phyloP scores from a whole-genome alignment of 2,888 invertebrate species.

The Prostheceraeus crozeri region DNA sequence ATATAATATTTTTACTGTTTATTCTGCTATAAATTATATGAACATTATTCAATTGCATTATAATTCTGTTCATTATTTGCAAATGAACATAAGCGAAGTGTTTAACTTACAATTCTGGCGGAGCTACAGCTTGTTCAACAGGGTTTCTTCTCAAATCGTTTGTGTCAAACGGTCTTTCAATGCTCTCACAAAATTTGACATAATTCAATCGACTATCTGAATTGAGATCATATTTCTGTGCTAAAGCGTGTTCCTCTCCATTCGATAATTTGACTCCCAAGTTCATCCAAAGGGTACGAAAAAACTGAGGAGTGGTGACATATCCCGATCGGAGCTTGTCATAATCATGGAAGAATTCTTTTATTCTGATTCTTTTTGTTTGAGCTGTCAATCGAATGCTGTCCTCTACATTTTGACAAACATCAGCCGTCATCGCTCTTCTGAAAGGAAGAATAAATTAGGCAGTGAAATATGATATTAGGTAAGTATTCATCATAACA shows the following conservation, averaged over 20 bases:
- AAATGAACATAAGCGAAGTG: too few species aligned
- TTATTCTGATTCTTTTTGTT: conserved; percentile 52
- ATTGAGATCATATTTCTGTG: conserved; percentile 48
- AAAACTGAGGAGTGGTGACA: conserved; percentile 57
- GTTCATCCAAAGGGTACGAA: conserved; percentile 54
- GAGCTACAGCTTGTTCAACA: conserved; percentile 44
- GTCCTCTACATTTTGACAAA: too few species aligned
- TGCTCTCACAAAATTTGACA: conserved; percentile 51
- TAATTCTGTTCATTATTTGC: too few species aligned
- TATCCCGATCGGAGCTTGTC: conserved; percentile 54
- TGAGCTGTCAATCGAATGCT: conserved; percentile 20
- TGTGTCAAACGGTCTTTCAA: conserved; percentile 50
- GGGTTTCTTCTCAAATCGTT: conserved; percentile 47
- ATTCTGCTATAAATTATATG: too few species aligned
- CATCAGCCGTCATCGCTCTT: too few species aligned
- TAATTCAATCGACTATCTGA: conserved; percentile 51
- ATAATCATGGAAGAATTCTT: conserved; percentile 56
- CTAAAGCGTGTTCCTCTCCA: conserved; percentile 48
- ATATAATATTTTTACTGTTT: too few species aligned
- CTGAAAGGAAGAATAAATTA: too few species aligned
- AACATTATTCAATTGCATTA: too few species aligned
- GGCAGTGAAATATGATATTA: too few species aligned
- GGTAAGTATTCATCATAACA: too few species aligned
- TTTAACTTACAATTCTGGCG: conserved; percentile 53
- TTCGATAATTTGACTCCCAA: conserved; percentile 48